Conservation (phyloP, 1,140 invertebrate species). For the Euborellia annulipes region DNA sequence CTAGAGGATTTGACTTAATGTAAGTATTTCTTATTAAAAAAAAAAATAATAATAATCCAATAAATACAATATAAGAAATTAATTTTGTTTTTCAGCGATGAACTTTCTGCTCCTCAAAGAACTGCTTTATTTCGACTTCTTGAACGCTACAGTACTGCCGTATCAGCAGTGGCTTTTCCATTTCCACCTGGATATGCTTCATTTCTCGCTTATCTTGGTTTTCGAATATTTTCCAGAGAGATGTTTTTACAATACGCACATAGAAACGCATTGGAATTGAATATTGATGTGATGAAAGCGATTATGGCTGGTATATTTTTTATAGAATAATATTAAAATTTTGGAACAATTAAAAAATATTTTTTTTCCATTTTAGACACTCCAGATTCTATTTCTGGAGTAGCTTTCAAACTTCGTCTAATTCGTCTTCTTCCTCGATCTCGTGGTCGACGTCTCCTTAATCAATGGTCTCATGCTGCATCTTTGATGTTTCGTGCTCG, state of each 20-base stretch:
- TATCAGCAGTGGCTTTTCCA: constrained; percentile 64
- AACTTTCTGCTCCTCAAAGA: constrained; percentile 45
- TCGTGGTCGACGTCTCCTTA: constrained; percentile 54
- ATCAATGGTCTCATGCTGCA: constrained; percentile 60
- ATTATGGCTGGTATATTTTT: constrained; percentile 67
- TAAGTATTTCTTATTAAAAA: too few species aligned
- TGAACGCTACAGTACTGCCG: constrained; percentile 58
- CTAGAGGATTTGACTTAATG: constrained; percentile 63
- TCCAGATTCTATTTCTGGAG: constrained; percentile 43
- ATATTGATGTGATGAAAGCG: constrained; percentile 71
- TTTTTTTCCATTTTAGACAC: too few species aligned
- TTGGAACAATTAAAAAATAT: too few species aligned
- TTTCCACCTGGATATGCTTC: constrained; percentile 70
- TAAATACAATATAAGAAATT: too few species aligned
- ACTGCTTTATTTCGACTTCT: constrained; percentile 52
- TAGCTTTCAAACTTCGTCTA: constrained; percentile 51
- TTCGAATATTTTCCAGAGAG: constrained; percentile 51
- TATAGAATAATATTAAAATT: too few species aligned
- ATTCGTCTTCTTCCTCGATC: constrained; percentile 55
- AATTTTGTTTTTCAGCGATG: constrained; percentile 39
- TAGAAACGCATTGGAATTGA: constrained; percentile 63
- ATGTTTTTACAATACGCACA: constrained; percentile 66
- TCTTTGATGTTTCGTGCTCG: constrained; percentile 58
- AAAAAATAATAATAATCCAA: too few species aligned
- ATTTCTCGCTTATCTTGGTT: constrained; percentile 72